phyloP scores from a whole-genome alignment of 2,888 invertebrate genomes.

The Dysmachus trigonus region DNA sequence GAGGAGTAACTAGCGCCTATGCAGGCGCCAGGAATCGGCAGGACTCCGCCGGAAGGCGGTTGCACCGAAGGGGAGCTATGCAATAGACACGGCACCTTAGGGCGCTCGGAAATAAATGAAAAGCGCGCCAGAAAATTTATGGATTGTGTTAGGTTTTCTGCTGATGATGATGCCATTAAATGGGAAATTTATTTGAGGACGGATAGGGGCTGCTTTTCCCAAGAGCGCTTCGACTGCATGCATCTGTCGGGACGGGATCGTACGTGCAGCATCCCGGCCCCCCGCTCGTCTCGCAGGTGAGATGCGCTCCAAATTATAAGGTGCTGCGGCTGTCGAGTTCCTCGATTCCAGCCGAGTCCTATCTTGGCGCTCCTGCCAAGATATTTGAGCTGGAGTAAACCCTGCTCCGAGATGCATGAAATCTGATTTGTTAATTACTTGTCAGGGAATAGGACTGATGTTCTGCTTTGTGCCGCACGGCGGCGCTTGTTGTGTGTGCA shows the following conservation, averaged over 20 bases:
- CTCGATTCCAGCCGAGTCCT: background rate
- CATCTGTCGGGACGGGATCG: too few species aligned
- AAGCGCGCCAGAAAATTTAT: constrained; percentile 6
- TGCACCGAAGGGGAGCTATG: background rate
- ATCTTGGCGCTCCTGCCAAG: background rate
- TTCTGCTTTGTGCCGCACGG: background rate
- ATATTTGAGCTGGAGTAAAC: background rate
- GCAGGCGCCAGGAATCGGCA: background rate
- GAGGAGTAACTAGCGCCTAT: background rate
- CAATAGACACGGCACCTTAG: background rate
- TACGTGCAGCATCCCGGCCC: background rate
- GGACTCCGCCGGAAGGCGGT: background rate
- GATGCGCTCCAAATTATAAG: background rate
- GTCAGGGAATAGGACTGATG: background rate
- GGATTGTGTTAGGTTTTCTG: constrained; percentile 30
- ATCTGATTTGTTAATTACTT: constrained; percentile 20
- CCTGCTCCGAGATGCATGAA: constrained; percentile 8
- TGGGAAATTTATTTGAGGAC: constrained; percentile 20
- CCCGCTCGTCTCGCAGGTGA: background rate
- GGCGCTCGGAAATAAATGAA: background rate
- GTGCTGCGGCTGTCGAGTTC: background rate
- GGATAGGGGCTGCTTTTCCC: background rate
- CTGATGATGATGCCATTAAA: constrained; percentile 35
- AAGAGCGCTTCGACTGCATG: too few species aligned
- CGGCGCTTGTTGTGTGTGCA: background rate